Conservation (phyloP, 2,797 vertebrate genomes). For the Carapus acus region DNA sequence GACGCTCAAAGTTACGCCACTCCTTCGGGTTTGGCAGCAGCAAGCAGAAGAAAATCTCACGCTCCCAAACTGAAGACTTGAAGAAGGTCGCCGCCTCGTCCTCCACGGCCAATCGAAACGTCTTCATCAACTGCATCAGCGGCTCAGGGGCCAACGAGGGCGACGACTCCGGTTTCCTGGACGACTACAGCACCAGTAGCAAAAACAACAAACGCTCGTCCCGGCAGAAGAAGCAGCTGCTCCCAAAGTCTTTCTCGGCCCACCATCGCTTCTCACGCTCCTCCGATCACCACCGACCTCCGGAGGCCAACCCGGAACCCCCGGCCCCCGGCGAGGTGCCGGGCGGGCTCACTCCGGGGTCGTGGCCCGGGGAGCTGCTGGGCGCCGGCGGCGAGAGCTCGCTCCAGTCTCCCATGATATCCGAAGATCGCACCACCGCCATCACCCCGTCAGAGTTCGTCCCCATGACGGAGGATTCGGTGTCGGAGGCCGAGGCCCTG, state of each 20-base stretch:
- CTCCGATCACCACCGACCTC: constrained; percentile 68
- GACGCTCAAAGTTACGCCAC: constrained; percentile 80
- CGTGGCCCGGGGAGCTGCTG: constrained; percentile 74
- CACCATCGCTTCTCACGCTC: constrained; percentile 87
- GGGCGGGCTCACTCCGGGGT: constrained; percentile 69
- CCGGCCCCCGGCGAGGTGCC: constrained; percentile 42
- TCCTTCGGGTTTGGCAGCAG: constrained; percentile 85
- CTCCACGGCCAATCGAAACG: constrained; percentile 78
- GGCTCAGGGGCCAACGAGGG: constrained; percentile 87
- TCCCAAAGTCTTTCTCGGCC: constrained; percentile 92
- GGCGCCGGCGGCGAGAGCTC: constrained; percentile 78
- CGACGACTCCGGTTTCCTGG: constrained; percentile 91
- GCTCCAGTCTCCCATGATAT: constrained; percentile 85
- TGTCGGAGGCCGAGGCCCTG: constrained; percentile 84
- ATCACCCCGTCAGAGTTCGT: constrained; percentile 93
- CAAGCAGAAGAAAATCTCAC: constrained; percentile 86
- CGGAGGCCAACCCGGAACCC: constrained; percentile 68
- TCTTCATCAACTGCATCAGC: constrained; percentile 96
- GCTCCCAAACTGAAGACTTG: constrained; percentile 91
- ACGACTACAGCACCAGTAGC: constrained; percentile 77
- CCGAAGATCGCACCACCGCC: constrained; percentile 87
- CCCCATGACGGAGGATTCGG: constrained; percentile 87
- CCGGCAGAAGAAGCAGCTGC: constrained; percentile 83
- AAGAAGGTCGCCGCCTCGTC: constrained; percentile 76
- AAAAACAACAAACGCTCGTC: constrained; percentile 67